A percentile compares a stretch with the other conserved stretches of the same genome.
Evolutionary conservation across 1,140 invertebrate species (phyloP).

Genomic region (Bombus difficillimus): DNA sequence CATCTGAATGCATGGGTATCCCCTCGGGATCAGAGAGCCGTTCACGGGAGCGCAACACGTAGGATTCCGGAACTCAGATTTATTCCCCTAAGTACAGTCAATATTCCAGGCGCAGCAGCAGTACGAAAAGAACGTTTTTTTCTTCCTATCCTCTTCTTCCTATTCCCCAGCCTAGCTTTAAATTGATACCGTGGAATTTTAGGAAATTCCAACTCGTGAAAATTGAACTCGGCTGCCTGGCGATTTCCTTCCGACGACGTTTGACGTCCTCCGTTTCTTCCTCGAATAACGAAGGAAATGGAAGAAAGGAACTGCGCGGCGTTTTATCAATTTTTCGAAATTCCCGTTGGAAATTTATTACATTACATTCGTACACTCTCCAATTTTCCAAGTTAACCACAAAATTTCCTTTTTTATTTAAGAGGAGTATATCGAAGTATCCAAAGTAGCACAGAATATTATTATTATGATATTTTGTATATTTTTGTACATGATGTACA

Average conservation of each 20-base stretch:
- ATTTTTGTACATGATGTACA: not conserved
- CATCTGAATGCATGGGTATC: slow-evolving; percentile 71
- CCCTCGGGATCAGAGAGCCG: slow-evolving; percentile 62
- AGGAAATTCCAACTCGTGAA: slow-evolving; percentile 33
- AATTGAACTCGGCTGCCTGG: slow-evolving; percentile 21
- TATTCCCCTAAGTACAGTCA: slow-evolving; percentile 67
- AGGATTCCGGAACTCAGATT: slow-evolving; percentile 65
- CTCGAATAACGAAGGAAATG: not conserved
- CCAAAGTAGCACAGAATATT: not conserved
- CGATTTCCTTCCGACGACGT: not conserved
- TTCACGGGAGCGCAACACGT: slow-evolving; percentile 65
- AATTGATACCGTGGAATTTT: slow-evolving; percentile 45
- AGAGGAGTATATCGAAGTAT: too few species aligned
- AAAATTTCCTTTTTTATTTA: not conserved
- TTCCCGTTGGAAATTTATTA: too few species aligned
- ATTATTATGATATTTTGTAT: not conserved
- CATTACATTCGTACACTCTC: not conserved
- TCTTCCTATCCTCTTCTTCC: not conserved
- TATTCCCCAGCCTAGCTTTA: not conserved
- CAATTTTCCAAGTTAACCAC: not conserved
- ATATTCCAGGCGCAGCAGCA: slow-evolving; percentile 42
- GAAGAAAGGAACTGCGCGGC: not conserved
- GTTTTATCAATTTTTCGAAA: not conserved
- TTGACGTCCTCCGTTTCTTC: too few species aligned
- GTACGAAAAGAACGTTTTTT: not conserved